Percentiles rank a stretch among this genome's conserved stretches.
Evolutionary conservation across 2,797 vertebrate genomes (phyloP).

Genomic region (Chaenodraco wilsoni): DNA sequence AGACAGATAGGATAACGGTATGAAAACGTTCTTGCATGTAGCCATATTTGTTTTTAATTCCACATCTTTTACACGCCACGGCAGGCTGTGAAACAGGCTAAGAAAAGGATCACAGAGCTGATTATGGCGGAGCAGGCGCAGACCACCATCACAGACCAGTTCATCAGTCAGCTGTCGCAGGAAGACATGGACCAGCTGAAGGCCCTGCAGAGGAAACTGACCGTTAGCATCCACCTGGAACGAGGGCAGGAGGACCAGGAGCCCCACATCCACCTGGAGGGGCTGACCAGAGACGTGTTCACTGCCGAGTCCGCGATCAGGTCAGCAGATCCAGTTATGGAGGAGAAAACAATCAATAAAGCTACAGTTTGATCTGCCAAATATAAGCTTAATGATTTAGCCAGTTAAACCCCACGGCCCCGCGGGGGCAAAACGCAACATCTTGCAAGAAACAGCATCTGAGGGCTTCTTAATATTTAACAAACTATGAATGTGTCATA

Average conservation of each 20-base stretch:
- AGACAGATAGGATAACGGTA: background rate
- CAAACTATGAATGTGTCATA: no score
- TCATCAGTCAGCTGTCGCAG: constrained; percentile 77
- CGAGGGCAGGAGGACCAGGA: constrained; percentile 39
- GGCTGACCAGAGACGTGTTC: constrained; percentile 85
- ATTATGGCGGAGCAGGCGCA: constrained; percentile 81
- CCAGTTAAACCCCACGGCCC: no score
- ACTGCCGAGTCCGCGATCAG: constrained; percentile 58
- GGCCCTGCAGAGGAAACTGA: constrained; percentile 80
- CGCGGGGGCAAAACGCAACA: no score
- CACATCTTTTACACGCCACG: background rate
- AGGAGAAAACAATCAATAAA: accelerated
- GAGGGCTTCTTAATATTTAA: no score
- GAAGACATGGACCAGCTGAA: constrained; percentile 73
- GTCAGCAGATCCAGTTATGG: constrained; percentile 20
- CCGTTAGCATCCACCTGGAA: constrained; percentile 79
- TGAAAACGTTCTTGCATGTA: background rate
- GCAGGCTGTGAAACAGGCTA: constrained; percentile 65
- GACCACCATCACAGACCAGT: constrained; percentile 71
- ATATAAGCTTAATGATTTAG: no score
- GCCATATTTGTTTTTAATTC: background rate
- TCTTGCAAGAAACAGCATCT: no score
- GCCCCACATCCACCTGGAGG: constrained; percentile 80
- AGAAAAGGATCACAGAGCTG: constrained; percentile 69
- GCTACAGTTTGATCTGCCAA: accelerated